These are phyloP conservation scores for Miniopterus natalensis DNA, from an alignment of 2,113 vertebrate species.

Conservation along the genomic window DNA sequence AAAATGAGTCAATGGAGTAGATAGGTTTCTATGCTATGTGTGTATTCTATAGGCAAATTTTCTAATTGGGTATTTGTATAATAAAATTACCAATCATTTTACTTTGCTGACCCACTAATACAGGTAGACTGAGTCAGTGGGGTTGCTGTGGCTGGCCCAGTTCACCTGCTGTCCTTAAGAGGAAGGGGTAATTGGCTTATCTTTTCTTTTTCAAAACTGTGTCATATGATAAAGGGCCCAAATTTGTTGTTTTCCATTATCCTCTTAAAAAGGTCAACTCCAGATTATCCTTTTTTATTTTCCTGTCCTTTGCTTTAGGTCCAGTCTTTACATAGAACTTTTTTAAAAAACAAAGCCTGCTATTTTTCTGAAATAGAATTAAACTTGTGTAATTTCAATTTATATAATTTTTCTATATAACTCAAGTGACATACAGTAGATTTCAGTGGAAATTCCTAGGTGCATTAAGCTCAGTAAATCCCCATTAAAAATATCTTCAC, in stretches of 20 bases:
- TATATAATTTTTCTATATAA: not conserved
- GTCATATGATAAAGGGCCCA: not conserved
- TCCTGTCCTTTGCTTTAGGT: not conserved
- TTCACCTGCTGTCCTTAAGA: not conserved
- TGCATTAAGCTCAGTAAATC: not conserved
- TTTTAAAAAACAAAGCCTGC: not conserved
- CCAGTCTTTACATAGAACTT: not conserved
- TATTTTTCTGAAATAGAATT: slow-evolving; percentile 20
- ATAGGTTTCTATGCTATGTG: not conserved
- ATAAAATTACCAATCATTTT: not conserved
- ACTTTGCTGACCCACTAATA: not conserved
- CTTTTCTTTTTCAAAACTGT: not conserved
- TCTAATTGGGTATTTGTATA: not conserved
- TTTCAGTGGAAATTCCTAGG: not conserved
- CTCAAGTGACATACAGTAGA: not conserved
- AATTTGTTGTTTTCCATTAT: not conserved
- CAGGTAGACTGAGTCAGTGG: not conserved
- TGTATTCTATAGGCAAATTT: not conserved
- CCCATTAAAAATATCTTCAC: not conserved
- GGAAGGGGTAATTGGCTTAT: not conserved
- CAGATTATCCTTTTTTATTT: not conserved
- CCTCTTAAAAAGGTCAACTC: not conserved
- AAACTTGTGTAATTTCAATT: not conserved
- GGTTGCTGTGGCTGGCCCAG: not conserved
- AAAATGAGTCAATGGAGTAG: not conserved